These are phyloP conservation scores for Pammene fasciana DNA, from an alignment of 2,888 invertebrate genomes.

Conservation along the genomic window DNA sequence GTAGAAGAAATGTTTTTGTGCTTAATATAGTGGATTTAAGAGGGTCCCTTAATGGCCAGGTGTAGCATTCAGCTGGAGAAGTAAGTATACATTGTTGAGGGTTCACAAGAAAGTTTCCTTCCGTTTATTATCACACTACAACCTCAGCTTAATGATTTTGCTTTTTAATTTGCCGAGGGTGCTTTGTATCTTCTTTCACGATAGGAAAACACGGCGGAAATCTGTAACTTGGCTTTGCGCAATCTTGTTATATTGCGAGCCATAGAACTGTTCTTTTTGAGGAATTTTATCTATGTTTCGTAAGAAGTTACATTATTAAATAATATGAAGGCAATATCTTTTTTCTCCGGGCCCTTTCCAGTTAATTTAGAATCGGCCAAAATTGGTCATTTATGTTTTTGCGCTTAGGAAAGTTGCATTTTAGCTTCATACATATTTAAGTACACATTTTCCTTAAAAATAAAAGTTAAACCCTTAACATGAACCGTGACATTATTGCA, in stretches of 20 bases:
- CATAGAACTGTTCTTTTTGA: no score
- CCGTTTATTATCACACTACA: constrained; percentile 66
- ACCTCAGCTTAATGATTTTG: constrained; percentile 58
- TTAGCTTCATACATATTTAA: no score
- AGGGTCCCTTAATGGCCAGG: constrained; percentile 59
- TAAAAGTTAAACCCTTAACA: no score
- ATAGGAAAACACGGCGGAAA: not conserved
- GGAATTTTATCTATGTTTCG: no score
- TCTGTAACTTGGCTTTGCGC: no score
- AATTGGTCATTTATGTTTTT: no score
- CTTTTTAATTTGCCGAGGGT: constrained; percentile 28
- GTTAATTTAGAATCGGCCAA: no score
- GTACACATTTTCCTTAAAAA: no score
- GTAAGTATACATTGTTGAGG: constrained; percentile 79
- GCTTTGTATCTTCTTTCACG: not conserved
- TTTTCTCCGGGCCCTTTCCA: not conserved
- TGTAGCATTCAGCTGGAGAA: constrained; percentile 60
- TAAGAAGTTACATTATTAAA: not conserved
- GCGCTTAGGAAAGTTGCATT: no score
- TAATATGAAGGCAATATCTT: not conserved
- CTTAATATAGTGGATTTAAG: constrained; percentile 55
- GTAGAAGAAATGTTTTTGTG: constrained; percentile 73
- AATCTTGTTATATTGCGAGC: no score
- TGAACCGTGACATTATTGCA: no score
- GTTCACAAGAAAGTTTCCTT: constrained; percentile 65